Evolutionary conservation across 1,140 invertebrate species (phyloP).

Genomic region (Orchestia grillus): DNA sequence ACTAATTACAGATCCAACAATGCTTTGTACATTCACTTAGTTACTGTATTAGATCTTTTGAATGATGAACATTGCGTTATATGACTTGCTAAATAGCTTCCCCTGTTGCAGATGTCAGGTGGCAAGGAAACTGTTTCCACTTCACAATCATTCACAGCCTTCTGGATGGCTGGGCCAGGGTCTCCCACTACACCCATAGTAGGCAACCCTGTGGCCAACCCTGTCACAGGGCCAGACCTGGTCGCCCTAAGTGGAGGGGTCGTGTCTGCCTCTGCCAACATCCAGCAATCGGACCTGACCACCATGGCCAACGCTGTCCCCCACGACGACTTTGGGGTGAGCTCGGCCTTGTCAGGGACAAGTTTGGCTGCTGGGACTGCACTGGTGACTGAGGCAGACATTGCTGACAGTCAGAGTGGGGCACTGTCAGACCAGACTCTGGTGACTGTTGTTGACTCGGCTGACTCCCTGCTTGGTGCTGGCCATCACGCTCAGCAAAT

Average conservation of each 20-base stretch:
- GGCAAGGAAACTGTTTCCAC: conserved; percentile 64
- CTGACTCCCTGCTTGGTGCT: not conserved
- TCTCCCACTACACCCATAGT: conserved; percentile 66
- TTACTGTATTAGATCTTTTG: not conserved
- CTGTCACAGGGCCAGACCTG: conserved; percentile 63
- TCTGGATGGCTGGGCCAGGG: conserved; percentile 66
- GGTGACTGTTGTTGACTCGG: conserved; percentile 33
- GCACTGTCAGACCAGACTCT: conserved; percentile 11
- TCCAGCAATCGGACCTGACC: conserved; percentile 65
- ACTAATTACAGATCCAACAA: too few species aligned
- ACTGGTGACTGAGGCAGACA: not conserved
- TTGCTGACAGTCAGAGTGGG: not conserved
- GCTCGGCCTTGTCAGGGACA: not conserved
- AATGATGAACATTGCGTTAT: not conserved
- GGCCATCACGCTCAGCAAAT: conserved; percentile 40
- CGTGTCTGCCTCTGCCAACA: conserved; percentile 59
- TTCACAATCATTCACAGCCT: conserved; percentile 66
- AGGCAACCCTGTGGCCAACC: conserved; percentile 68
- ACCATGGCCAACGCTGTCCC: conserved; percentile 68
- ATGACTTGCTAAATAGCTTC: not conserved
- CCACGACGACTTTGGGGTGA: conserved; percentile 64
- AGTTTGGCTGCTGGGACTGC: not conserved
- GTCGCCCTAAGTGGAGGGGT: conserved; percentile 58
- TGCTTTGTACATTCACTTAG: not conserved
- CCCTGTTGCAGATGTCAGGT: conserved; percentile 60